Evolutionary conservation across 2,888 invertebrate genomes (phyloP), one percentile per base, ranked within the genome.

Genomic region (Linyphia triangularis): DNA sequence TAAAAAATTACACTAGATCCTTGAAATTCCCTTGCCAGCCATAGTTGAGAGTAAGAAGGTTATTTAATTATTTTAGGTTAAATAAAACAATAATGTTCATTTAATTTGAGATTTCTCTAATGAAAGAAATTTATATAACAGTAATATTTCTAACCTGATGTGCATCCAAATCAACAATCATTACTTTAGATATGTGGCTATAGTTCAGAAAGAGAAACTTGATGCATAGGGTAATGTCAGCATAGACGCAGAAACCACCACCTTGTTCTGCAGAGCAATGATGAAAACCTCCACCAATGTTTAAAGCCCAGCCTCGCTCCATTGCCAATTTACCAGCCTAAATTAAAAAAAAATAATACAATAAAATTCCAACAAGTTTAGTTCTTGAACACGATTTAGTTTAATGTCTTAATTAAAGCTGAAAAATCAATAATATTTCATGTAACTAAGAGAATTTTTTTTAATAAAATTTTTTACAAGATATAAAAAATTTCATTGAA

Each of bases 81-180:
- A 37, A 10, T 19, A 69, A 33, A 69, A 37, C 3, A 9, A 10
- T 13, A 22, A 69, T 22, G 9, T 28, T 5, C 2, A 37, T n/a
- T n/a, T n/a, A n/a, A n/a, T n/a, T n/a, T n/a, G n/a, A n/a, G n/a
- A n/a, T n/a, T n/a, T n/a, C n/a, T n/a, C n/a, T n/a, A n/a, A n/a
- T n/a, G n/a, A n/a, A n/a, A n/a, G n/a, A n/a, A n/a, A n/a, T n/a
- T n/a, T n/a, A n/a, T n/a, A n/a, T n/a, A n/a, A n/a, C n/a, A n/a
- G n/a, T n/a, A n/a, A n/a, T n/a, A n/a, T 19, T 24, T 10, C 63
- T 78, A 85, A 96, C 96, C 95, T 98, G 97, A 93, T 98, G 98
- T 2, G 97, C 97, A 93, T 98, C 97, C 92, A 98, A 94, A 93
- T 98, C 98, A 7, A 98, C 95, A 91, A 98, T 97, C 96, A 98